phyloP scores from a whole-genome alignment of 2,113 vertebrate genomes.

The Manacus vitellinus region DNA sequence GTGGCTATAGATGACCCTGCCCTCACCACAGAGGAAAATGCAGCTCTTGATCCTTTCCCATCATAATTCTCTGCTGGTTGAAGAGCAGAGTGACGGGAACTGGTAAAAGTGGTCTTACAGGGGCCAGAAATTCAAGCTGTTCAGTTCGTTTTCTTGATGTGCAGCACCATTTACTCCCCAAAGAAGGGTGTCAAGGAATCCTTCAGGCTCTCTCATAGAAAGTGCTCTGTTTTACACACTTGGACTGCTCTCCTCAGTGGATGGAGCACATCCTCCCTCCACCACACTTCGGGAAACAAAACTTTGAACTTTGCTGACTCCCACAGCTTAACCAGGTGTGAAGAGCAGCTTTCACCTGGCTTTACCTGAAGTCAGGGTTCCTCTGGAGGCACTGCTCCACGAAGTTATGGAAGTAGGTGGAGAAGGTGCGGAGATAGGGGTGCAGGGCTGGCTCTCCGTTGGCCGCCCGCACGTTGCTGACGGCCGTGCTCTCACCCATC shows the following conservation, averaged over 20 bases:
- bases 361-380: constrained; percentile 87
- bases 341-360: not conserved
- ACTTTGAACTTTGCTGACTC: not conserved
- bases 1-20: rapidly evolving
- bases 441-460: constrained; percentile 87
- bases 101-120: rapidly evolving
- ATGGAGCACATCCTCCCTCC: not conserved
- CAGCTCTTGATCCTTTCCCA: not conserved
- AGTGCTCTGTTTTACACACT: not conserved
- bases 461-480: constrained; percentile 76
- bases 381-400: constrained; percentile 94
- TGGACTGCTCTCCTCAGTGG: not conserved
- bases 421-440: constrained; percentile 94
- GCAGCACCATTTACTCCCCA: not conserved
- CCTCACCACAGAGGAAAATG: not conserved
- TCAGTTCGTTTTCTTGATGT: not conserved
- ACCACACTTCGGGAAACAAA: rapidly evolving
- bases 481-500: constrained; percentile 80
- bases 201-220: not conserved
- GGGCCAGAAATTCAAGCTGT: not conserved
- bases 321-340: rapidly evolving
- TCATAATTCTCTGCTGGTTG: not conserved
- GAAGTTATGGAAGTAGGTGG: constrained; percentile 90
- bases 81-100: not conserved
- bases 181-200: not conserved